phyloP scores from a whole-genome alignment of 2,888 invertebrate genomes.

The Villa cingulata region DNA sequence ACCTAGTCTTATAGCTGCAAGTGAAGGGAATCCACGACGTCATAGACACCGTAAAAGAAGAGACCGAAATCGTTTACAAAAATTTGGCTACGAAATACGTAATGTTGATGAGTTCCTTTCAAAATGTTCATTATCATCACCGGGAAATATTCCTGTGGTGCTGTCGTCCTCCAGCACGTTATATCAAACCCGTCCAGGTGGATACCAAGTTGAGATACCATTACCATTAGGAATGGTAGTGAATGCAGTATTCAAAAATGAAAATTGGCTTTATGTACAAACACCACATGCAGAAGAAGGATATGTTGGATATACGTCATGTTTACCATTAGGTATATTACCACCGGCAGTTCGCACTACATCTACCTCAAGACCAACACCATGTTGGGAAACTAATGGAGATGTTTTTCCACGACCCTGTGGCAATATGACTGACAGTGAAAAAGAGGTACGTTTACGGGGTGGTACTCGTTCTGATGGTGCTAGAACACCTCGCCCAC shows the following conservation, averaged over 20 bases:
- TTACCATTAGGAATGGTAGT: conserved; percentile 72
- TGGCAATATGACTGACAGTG: conserved; percentile 68
- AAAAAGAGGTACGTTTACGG: conserved; percentile 48
- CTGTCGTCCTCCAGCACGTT: conserved; percentile 58
- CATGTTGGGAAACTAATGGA: conserved; percentile 69
- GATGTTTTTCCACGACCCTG: conserved; percentile 69
- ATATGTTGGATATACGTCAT: conserved; percentile 62
- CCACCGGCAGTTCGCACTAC: conserved; percentile 36
- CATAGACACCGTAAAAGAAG: conserved; percentile 33
- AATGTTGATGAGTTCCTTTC: conserved; percentile 67
- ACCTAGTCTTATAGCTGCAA: conserved; percentile 32
- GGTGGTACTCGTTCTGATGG: conserved; percentile 56
- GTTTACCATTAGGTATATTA: conserved; percentile 61
- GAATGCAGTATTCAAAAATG: conserved; percentile 74
- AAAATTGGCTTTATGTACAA: conserved; percentile 73
- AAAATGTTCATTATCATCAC: conserved; percentile 65
- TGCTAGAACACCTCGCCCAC: conserved; percentile 40
- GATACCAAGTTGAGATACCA: conserved; percentile 51
- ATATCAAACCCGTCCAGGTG: conserved; percentile 59
- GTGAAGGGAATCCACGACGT: conserved; percentile 28
- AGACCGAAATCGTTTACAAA: conserved; percentile 29
- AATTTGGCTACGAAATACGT: conserved; percentile 65
- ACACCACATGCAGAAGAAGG: conserved; percentile 77
- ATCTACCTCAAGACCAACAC: conserved; percentile 40
- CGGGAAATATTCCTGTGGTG: conserved; percentile 76